A percentile compares a stretch with the other conserved stretches of the same genome.
phyloP scores from a whole-genome alignment of 2,888 invertebrate genomes.

The Leptarthrus brevirostris region DNA sequence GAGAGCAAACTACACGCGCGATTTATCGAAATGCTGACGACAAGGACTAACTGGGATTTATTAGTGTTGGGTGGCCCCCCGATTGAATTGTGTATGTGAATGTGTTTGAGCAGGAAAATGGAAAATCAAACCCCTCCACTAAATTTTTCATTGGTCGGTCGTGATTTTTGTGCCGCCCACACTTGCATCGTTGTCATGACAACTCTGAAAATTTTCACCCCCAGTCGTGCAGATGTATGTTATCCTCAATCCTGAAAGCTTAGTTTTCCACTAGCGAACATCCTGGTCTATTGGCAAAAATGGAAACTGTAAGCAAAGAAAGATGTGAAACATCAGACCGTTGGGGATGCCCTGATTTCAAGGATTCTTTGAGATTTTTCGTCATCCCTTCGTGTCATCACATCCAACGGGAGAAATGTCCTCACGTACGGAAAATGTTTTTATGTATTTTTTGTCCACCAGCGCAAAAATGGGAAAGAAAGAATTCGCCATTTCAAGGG shows the following conservation, averaged over 20 bases:
- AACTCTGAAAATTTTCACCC: slow-evolving; percentile 48
- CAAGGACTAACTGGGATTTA: slow-evolving; percentile 36
- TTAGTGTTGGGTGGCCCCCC: slow-evolving; percentile 17
- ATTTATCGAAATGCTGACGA: slow-evolving; percentile 41
- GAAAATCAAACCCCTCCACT: slow-evolving; percentile 67
- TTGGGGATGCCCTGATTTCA: slow-evolving; percentile 66
- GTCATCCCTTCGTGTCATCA: slow-evolving; percentile 44
- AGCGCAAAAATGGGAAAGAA: neutral
- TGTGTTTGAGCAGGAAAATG: slow-evolving; percentile 56
- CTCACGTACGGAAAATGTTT: slow-evolving; percentile 44
- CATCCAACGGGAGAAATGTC: slow-evolving; percentile 41
- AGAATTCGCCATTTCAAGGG: neutral
- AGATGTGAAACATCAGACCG: slow-evolving; percentile 65
- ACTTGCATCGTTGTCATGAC: slow-evolving; percentile 53
- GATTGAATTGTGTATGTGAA: neutral
- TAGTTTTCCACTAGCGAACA: slow-evolving; percentile 25
- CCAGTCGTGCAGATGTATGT: neutral
- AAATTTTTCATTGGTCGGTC: slow-evolving; percentile 68
- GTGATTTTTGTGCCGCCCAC: slow-evolving; percentile 64
- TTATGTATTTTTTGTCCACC: slow-evolving; percentile 38
- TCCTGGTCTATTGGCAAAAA: slow-evolving; percentile 33
- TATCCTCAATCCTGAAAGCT: slow-evolving; percentile 17
- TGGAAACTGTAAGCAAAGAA: slow-evolving; percentile 32
- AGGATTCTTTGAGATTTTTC: slow-evolving; percentile 54
- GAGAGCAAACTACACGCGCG: slow-evolving; percentile 45